Conservation (phyloP, 2,113 vertebrate genomes). For the Oreotrochilus melanogaster region DNA sequence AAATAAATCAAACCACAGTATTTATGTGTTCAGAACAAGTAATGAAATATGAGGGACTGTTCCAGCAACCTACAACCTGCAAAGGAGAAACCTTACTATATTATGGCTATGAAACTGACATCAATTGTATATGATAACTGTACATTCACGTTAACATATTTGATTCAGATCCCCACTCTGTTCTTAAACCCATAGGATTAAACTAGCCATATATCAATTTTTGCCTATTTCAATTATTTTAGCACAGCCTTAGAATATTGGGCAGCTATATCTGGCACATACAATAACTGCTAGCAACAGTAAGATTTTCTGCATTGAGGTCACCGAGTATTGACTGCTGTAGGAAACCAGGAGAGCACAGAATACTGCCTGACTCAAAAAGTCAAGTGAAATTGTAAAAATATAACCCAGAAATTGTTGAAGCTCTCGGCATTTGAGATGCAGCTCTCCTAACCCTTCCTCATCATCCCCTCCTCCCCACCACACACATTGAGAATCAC, state of each 20-base stretch:
- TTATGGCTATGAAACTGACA: neutral
- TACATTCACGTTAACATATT: neutral
- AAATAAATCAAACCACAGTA: neutral
- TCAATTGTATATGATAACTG: neutral
- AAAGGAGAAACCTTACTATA: neutral
- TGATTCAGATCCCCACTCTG: neutral
- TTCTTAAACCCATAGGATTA: neutral
- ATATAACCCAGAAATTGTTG: neutral
- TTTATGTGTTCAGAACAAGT: neutral
- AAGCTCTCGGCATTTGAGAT: neutral
- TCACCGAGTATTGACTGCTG: neutral
- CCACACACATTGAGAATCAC: neutral
- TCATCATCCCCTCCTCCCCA: neutral
- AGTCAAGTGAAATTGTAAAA: neutral
- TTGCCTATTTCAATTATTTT: neutral
- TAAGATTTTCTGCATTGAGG: conserved; percentile 18
- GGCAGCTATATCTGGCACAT: neutral
- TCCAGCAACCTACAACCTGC: neutral
- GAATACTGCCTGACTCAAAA: neutral
- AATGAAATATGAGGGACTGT: neutral
- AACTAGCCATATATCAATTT: neutral
- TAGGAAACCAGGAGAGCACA: neutral
- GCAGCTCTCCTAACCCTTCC: neutral
- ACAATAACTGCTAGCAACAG: neutral
- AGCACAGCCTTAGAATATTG: neutral